phyloP scores from a whole-genome alignment of 1,140 invertebrate species.

The Cyphomyrmex costatus region DNA sequence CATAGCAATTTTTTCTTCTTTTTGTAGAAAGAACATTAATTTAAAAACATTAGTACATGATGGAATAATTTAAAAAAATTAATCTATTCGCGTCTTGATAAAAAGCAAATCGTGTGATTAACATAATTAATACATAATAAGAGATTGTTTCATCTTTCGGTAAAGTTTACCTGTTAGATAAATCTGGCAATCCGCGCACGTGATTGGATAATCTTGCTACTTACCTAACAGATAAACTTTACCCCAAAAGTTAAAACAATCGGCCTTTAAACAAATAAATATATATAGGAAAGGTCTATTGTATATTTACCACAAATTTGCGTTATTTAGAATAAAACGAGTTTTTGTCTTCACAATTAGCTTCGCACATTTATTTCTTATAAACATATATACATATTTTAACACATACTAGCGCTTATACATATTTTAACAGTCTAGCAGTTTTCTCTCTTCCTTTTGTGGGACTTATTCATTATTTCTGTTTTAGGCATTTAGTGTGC shows the following conservation, averaged over 20 bases:
- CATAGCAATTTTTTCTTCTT: not conserved
- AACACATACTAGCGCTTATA: too few relatives aligned
- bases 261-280: conserved; percentile 10
- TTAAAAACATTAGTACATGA: not conserved
- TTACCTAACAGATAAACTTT: too few relatives aligned
- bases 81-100: not conserved
- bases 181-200: too few relatives aligned
- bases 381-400: too few relatives aligned
- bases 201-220: too few relatives aligned
- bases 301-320: not conserved
- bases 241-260: too few relatives aligned
- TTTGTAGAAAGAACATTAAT: not conserved
- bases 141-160: too few relatives aligned
- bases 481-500: not conserved
- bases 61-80: not conserved
- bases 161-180: too few relatives aligned
- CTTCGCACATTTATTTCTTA: too few relatives aligned
- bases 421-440: too few relatives aligned
- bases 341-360: too few relatives aligned
- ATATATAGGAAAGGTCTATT: not conserved
- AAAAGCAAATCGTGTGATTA: not conserved
- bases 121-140: too few relatives aligned
- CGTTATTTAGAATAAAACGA: not conserved
- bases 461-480: not conserved
- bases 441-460: not conserved